These are phyloP conservation scores for Heptranchias perlo DNA, from an alignment of 2,113 vertebrate species.

Conservation along the genomic window DNA sequence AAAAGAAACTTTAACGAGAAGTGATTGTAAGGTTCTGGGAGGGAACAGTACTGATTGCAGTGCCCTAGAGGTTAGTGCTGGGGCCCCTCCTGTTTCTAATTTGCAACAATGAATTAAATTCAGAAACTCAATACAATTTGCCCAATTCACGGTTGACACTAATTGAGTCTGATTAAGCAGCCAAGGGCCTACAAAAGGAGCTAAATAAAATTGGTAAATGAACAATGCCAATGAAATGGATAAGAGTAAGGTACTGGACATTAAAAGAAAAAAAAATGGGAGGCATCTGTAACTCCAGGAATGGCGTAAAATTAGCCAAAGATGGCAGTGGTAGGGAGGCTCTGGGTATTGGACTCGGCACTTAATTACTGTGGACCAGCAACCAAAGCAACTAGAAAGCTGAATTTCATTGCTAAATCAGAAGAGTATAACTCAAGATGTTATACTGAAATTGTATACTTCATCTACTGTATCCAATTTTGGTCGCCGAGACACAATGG, in stretches of 20 bases:
- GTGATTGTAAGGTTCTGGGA: not conserved
- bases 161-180: not conserved
- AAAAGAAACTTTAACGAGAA: not conserved
- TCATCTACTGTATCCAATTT: too few species aligned
- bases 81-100: not conserved
- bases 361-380: not conserved
- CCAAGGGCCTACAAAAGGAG: not conserved
- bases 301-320: not conserved
- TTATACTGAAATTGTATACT: too few species aligned
- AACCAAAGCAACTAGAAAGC: not conserved
- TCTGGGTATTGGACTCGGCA: not conserved
- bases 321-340: not conserved
- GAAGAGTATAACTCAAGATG: too few species aligned
- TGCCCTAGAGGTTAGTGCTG: not conserved
- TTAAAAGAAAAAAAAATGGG: not conserved
- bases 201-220: not conserved
- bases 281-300: not conserved
- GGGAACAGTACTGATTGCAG: not conserved
- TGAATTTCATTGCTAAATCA: too few species aligned
- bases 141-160: not conserved
- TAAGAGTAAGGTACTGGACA: not conserved
- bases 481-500: too few species aligned
- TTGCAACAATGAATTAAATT: too few species aligned
- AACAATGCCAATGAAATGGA: not conserved
- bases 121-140: not conserved